Percentiles rank a stretch among this genome's conserved stretches.
phyloP scores from a whole-genome alignment of 2,113 vertebrate genomes.

The Potamarius usumacintae region DNA sequence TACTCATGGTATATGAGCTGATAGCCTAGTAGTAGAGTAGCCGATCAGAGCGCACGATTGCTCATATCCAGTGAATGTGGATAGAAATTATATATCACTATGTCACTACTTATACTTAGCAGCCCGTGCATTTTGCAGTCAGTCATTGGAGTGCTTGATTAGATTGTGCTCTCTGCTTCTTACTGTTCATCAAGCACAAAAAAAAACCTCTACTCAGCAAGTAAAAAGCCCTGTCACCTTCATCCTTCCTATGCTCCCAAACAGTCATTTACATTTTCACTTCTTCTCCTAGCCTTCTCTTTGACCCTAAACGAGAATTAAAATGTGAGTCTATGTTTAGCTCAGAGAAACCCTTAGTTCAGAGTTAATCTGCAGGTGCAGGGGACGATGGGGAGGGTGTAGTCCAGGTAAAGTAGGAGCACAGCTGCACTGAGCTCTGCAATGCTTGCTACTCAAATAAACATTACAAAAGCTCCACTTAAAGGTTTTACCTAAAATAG shows the following conservation, averaged over 20 bases:
- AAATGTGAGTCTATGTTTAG: conserved; percentile 33
- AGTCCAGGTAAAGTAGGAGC: conserved; percentile 21
- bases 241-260: conserved; percentile 1
- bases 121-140: conserved; percentile 4
- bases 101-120: background rate
- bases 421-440: conserved; percentile 25
- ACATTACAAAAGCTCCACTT: conserved; percentile 40
- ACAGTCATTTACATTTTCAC: conserved; percentile 23
- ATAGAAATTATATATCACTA: no score
- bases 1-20: no score
- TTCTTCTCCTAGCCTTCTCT: conserved; percentile 10
- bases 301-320: conserved; percentile 21
- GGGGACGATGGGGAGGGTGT: background rate
- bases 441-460: conserved; percentile 40
- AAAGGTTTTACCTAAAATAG: conserved; percentile 39
- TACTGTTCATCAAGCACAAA: conserved; percentile 25
- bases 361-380: conserved; percentile 34
- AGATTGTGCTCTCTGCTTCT: conserved; percentile 12
- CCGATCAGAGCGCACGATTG: no score
- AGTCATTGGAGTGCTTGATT: background rate
- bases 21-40: no score
- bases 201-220: background rate
- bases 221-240: conserved; percentile 30
- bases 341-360: conserved; percentile 21
- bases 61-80: no score